Percentiles rank a stretch among this genome's conserved stretches.
Evolutionary conservation across 2,888 invertebrate genomes (phyloP).

Genomic region (Acholoe squamosa): DNA sequence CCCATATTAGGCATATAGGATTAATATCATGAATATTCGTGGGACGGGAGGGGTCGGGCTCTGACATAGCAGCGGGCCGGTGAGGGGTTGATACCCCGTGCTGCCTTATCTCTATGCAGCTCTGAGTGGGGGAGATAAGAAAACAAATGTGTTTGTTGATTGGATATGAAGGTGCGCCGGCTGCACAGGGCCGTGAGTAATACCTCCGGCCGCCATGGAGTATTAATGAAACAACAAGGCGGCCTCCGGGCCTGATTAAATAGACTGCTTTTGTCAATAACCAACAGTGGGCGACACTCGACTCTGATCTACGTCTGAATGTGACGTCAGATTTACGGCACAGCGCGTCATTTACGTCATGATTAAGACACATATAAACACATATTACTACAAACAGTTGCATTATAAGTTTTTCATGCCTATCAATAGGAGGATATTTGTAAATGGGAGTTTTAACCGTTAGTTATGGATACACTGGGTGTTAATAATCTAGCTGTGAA

Average conservation of each 20-base stretch:
- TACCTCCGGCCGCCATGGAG: not conserved
- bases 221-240: not conserved
- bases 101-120: not conserved
- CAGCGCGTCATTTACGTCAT: too few species aligned
- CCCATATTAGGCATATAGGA: too few species aligned
- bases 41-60: not conserved
- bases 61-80: too few species aligned
- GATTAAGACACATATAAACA: too few species aligned
- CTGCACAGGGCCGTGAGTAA: not conserved
- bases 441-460: too few species aligned
- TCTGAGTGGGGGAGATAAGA: constrained; percentile 1
- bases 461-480: too few species aligned
- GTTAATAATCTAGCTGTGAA: too few species aligned
- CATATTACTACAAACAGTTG: too few species aligned
- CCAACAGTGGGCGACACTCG: not conserved
- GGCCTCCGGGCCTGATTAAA: not conserved
- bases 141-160: constrained; percentile 17
- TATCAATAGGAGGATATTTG: too few species aligned
- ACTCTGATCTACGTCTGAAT: not conserved
- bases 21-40: not conserved
- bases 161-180: not conserved
- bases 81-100: not conserved
- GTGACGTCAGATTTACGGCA: not conserved
- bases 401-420: too few species aligned
- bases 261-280: not conserved